phyloP scores from a whole-genome alignment of 2,113 vertebrate species.

The Euleptes europaea region DNA sequence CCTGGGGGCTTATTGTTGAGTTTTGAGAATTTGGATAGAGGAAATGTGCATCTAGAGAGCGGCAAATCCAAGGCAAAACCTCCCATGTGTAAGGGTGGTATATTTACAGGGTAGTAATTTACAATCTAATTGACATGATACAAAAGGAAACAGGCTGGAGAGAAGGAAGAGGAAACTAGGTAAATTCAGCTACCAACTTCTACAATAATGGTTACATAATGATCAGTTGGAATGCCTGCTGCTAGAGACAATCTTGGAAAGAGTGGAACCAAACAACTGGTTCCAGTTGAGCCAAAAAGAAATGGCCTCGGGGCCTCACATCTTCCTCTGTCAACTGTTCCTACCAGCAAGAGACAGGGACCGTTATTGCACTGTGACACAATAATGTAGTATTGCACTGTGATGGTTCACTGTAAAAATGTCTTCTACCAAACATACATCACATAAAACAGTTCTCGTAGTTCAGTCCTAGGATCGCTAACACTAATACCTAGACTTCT shows the following conservation, averaged over 20 bases:
- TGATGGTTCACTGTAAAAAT: background rate
- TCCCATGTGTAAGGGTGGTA: too few relatives aligned
- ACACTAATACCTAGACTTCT: background rate
- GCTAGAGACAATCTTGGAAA: background rate
- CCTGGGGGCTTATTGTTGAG: too few relatives aligned
- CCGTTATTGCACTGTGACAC: too few relatives aligned
- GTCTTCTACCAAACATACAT: background rate
- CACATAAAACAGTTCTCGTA: background rate
- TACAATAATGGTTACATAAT: background rate
- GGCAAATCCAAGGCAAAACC: too few relatives aligned
- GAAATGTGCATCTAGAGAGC: too few relatives aligned
- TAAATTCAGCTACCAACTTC: background rate
- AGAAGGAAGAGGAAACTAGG: background rate
- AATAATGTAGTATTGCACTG: background rate
- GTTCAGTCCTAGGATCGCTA: background rate
- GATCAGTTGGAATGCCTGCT: background rate
- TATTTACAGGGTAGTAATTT: too few relatives aligned
- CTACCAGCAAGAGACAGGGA: background rate
- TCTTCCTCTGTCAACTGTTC: background rate
- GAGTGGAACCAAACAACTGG: too few relatives aligned
- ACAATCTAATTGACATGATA: background rate
- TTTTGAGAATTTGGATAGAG: too few relatives aligned
- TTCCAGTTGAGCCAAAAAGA: too few relatives aligned
- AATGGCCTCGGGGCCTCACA: background rate
- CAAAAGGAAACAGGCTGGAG: background rate